A percentile compares a stretch with the other conserved stretches of the same genome.
phyloP scores from a whole-genome alignment of 2,888 invertebrate species.

The Phalangium opilio region DNA sequence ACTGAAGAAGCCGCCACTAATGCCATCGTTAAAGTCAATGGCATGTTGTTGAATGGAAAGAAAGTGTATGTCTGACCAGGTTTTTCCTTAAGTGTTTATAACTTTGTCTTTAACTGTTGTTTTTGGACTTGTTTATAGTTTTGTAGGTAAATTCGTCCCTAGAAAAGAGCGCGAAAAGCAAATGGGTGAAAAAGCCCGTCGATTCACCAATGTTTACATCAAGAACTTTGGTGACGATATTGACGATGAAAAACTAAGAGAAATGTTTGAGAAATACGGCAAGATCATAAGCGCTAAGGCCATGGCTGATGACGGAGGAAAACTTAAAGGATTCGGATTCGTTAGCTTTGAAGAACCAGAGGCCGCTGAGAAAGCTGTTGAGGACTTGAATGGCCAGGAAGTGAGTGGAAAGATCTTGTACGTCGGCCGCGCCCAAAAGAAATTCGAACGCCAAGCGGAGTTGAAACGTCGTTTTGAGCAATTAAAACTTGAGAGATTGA shows the following conservation, averaged over 20 bases:
- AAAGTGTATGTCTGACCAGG: conserved; percentile 61
- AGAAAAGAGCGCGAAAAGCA: conserved; percentile 96
- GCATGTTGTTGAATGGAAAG: conserved; percentile 95
- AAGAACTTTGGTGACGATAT: conserved; percentile 96
- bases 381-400: conserved; percentile 79
- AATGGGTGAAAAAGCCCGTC: conserved; percentile 77
- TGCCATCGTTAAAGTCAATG: conserved; percentile 96
- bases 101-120: background rate
- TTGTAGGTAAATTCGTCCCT: conserved; percentile 95
- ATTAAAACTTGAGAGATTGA: conserved; percentile 78
- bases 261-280: conserved; percentile 85
- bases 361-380: conserved; percentile 76
- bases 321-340: conserved; percentile 97
- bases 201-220: conserved; percentile 96
- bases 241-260: conserved; percentile 70
- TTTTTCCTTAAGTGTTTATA: background rate
- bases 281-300: conserved; percentile 78
- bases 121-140: conserved; percentile 31
- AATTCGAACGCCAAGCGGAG: conserved; percentile 95
- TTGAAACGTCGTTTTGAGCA: conserved; percentile 91
- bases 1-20: conserved; percentile 94
- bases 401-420: conserved; percentile 70
- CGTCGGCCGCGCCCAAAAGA: conserved; percentile 97
- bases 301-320: conserved; percentile 77
- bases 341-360: conserved; percentile 96